Conservation (phyloP, 2,113 vertebrate species). For the Arvicanthis niloticus region DNA sequence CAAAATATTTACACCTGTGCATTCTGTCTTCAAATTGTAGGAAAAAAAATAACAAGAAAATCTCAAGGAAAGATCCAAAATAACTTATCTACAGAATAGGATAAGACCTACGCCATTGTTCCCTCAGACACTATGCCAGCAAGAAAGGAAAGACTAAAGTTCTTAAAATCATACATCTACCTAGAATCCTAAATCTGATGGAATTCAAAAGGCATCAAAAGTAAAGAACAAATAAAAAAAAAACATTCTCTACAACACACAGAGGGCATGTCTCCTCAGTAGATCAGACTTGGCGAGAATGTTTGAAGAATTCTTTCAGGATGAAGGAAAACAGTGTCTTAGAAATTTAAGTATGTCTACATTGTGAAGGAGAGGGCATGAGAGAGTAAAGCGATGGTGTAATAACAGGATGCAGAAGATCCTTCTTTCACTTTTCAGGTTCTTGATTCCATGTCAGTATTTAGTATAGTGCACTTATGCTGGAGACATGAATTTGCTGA, state of each 20-base stretch:
- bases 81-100: not conserved
- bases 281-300: no score
- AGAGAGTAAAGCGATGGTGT: not conserved
- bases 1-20: not conserved
- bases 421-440: not conserved
- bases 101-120: not conserved
- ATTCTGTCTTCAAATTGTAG: not conserved
- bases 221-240: not conserved
- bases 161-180: not conserved
- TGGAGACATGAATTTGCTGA: not conserved
- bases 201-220: not conserved
- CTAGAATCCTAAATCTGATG: not conserved
- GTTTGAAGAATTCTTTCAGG: not conserved
- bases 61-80: not conserved
- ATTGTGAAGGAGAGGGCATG: not conserved
- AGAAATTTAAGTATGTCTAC: not conserved
- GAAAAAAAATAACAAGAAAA: not conserved
- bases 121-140: not conserved
- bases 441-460: not conserved
- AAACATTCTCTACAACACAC: not conserved
- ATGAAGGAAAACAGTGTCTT: not conserved
- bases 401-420: no score
- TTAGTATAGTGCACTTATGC: not conserved
- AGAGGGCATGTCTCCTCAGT: no score
- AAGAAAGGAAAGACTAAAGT: not conserved